phyloP scores from a whole-genome alignment of 1,140 invertebrate genomes.

The Plutomurus gul region DNA sequence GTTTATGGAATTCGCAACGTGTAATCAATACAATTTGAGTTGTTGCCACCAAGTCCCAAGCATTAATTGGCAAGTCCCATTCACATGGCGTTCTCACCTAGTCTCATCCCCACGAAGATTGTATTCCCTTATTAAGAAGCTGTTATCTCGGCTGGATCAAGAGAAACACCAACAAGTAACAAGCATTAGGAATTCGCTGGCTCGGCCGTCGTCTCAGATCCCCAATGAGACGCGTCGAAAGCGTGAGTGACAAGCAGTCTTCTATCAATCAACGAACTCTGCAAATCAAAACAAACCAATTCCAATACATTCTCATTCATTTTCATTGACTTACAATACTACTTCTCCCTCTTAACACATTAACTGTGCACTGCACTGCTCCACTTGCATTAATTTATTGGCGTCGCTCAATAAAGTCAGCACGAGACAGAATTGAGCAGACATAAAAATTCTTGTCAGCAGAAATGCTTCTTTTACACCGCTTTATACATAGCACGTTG shows the following conservation, averaged over 20 bases:
- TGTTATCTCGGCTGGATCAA: not conserved
- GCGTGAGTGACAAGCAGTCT: not conserved
- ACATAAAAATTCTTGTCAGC: too few species aligned
- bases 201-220: too few species aligned
- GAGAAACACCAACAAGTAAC: not conserved
- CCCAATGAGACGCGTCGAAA: too few species aligned
- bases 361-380: constrained; percentile 8
- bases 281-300: constrained; percentile 7
- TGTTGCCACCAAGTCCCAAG: too few species aligned
- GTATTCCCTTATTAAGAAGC: not conserved
- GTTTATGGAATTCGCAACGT: too few species aligned
- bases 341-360: not conserved
- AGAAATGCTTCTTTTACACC: too few species aligned
- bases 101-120: constrained; percentile 34
- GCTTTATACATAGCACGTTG: too few species aligned
- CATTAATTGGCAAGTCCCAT: constrained; percentile 54
- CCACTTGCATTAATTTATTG: not conserved
- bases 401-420: not conserved
- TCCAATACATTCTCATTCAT: not conserved
- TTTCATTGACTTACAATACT: constrained; percentile 8
- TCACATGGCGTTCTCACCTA: constrained; percentile 40
- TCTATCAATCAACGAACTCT: not conserved
- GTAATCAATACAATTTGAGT: too few species aligned
- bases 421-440: not conserved
- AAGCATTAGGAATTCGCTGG: too few species aligned